Evolutionary conservation across 2,113 vertebrate species (phyloP).

Genomic region (Psophia crepitans): DNA sequence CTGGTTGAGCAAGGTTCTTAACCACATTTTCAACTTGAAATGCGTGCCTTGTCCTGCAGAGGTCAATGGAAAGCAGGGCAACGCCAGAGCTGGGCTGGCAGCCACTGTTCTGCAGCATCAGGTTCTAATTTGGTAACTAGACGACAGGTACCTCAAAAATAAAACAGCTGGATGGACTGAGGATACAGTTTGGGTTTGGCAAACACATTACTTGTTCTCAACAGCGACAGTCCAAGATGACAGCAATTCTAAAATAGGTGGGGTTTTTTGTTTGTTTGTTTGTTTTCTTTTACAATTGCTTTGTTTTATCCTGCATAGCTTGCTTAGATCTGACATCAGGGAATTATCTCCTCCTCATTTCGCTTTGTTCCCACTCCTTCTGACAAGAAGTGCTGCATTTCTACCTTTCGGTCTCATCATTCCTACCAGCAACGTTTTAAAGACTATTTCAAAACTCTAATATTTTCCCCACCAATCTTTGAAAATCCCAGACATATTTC

Average conservation of each 20-base stretch:
- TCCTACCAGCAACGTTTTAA: not conserved
- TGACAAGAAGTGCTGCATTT: not conserved
- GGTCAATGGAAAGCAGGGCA: not conserved
- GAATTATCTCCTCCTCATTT: not conserved
- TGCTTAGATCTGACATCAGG: not conserved
- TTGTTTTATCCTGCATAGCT: not conserved
- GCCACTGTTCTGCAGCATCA: not conserved
- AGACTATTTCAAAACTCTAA: not conserved
- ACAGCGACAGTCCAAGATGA: accelerated
- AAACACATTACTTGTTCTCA: not conserved
- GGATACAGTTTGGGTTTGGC: not conserved
- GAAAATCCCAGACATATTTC: not conserved
- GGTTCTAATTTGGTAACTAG: not conserved
- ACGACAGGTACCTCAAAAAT: not conserved
- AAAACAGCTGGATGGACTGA: not conserved
- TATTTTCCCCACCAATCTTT: not conserved
- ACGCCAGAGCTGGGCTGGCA: not conserved
- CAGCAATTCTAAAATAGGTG: not conserved
- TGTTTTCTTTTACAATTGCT: not conserved
- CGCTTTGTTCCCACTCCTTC: not conserved
- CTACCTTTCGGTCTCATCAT: not conserved
- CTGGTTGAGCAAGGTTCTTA: not conserved
- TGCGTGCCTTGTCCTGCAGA: not conserved
- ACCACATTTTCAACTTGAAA: not conserved
- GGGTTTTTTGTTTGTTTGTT: not conserved